Percentiles rank a stretch among this genome's conserved stretches.
Conservation (phyloP, 2,113 vertebrate genomes). For the Heterotis niloticus region DNA sequence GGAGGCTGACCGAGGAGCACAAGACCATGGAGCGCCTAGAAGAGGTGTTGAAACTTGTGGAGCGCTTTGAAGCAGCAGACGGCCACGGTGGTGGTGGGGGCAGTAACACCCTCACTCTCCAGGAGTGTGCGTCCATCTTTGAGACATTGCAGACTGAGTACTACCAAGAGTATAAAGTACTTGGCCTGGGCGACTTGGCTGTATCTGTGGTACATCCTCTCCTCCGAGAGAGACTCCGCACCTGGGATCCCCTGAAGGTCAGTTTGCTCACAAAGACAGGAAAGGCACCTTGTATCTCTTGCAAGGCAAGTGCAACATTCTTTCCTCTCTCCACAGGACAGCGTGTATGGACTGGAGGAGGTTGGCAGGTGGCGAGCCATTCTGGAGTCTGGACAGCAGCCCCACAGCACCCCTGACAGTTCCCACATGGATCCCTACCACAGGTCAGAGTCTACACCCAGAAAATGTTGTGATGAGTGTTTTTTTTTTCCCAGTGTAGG, state of each 20-base stretch:
- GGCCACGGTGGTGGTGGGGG: constrained; percentile 49
- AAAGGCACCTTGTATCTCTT: neutral
- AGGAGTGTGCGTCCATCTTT: constrained; percentile 82
- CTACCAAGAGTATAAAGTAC: constrained; percentile 88
- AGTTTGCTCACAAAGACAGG: neutral
- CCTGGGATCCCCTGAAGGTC: constrained; percentile 91
- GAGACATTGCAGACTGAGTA: constrained; percentile 86
- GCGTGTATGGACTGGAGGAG: constrained; percentile 76
- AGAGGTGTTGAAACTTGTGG: constrained; percentile 82
- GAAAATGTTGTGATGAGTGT: too few relatives aligned
- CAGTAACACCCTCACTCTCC: constrained; percentile 61
- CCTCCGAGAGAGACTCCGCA: constrained; percentile 82
- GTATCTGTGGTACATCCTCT: constrained; percentile 88
- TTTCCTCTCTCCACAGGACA: constrained; percentile 68
- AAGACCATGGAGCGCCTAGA: constrained; percentile 76
- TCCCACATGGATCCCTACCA: constrained; percentile 88
- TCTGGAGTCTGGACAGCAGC: constrained; percentile 80
- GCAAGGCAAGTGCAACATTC: neutral
- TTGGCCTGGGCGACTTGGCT: constrained; percentile 82
- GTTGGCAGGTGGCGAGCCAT: constrained; percentile 89
- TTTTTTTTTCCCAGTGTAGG: too few relatives aligned
- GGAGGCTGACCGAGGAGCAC: constrained; percentile 72
- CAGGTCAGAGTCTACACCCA: constrained; percentile 56
- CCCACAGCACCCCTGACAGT: constrained; percentile 76
- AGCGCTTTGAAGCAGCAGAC: constrained; percentile 74